These are phyloP conservation scores for Phoeniculus purpureus DNA, from an alignment of 2,797 vertebrate species.

Conservation along the genomic window DNA sequence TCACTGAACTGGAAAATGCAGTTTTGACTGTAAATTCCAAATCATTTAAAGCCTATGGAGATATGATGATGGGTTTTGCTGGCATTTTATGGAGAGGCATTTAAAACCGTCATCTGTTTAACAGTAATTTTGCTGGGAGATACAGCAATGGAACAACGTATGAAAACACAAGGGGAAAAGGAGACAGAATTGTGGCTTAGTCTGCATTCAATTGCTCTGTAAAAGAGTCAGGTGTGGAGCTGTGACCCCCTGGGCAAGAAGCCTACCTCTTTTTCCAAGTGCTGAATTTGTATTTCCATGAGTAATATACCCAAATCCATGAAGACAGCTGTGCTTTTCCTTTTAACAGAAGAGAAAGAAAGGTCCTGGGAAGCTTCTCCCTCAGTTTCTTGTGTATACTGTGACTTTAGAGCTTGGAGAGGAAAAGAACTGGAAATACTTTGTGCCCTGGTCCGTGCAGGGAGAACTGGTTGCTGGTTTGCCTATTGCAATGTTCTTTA, in stretches of 20 bases:
- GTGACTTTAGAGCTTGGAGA: neutral
- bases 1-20: conserved; percentile 72
- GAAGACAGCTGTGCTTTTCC: neutral
- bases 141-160: neutral
- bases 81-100: conserved; percentile 3
- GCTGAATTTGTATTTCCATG: neutral
- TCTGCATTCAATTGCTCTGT: neutral
- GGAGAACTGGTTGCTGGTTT: neutral
- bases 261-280: neutral
- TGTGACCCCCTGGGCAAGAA: neutral
- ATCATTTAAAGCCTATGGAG: conserved; percentile 62
- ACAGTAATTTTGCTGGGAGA: conserved; percentile 58
- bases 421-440: neutral
- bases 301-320: neutral
- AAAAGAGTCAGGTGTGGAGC: neutral
- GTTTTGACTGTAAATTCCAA: conserved; percentile 63
- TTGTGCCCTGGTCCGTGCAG: neutral
- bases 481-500: neutral
- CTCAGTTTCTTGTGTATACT: neutral
- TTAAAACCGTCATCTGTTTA: conserved; percentile 62
- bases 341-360: neutral
- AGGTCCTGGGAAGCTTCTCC: neutral
- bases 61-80: conserved; percentile 52
- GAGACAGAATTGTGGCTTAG: neutral
- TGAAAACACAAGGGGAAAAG: neutral